phyloP scores from a whole-genome alignment of 2,113 vertebrate genomes.

The Anguilla rostrata region DNA sequence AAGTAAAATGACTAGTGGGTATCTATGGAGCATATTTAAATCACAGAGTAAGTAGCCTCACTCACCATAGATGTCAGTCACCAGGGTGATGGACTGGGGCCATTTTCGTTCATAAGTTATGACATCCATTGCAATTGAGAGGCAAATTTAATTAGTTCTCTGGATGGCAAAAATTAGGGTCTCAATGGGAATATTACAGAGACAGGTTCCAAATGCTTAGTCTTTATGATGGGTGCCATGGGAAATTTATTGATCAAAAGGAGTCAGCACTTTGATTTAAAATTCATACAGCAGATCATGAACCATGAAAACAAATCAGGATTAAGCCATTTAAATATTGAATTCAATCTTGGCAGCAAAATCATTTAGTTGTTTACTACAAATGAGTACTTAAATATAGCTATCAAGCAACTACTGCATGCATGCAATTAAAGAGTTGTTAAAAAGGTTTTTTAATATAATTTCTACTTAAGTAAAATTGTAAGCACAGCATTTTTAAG shows the following conservation, averaged over 20 bases:
- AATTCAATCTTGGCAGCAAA: not conserved
- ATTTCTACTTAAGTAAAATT: not conserved
- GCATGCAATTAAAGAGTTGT: too few relatives aligned
- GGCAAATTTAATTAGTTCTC: not conserved
- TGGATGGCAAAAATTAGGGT: not conserved
- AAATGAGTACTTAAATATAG: not conserved
- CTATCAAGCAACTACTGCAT: not conserved
- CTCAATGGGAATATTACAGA: not conserved
- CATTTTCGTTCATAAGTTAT: not conserved
- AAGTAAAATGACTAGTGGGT: too few relatives aligned
- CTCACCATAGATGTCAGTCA: not conserved
- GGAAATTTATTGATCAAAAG: not conserved
- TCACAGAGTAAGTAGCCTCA: not conserved
- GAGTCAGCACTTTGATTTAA: not conserved
- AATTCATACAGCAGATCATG: not conserved
- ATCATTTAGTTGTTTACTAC: not conserved
- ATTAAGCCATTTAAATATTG: not conserved
- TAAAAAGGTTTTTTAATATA: not conserved
- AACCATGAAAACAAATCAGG: not conserved
- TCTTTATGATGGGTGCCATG: not conserved
- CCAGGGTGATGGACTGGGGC: not conserved
- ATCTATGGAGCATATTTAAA: not conserved
- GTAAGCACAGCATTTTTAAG: too few relatives aligned
- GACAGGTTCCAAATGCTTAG: not conserved
- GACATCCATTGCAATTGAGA: not conserved